Evolutionary conservation across 2,113 vertebrate genomes (phyloP).

Genomic region (cattle (Bos taurus)): ARS-UCD2.0 NC_082638.1:1054501-1055000

Average conservation of each 20-base stretch:
- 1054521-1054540: background rate
- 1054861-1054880: background rate
- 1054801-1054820: background rate
- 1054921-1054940: background rate
- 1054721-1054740: background rate
- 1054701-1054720: background rate
- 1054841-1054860: background rate
- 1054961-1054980: rapidly evolving
- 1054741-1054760: background rate
- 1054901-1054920: background rate
- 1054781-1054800: background rate
- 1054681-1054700: background rate
- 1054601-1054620: background rate
- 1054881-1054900: rapidly evolving
- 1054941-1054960: background rate
- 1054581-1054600: background rate
- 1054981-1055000: background rate
- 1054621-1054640: background rate
- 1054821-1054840: background rate
- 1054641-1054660: background rate
- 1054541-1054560: background rate
- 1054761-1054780: background rate
- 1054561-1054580: background rate
- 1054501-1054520: rapidly evolving
- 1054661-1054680: background rate